Percentiles rank a stretch among this genome's conserved stretches.
Conservation (phyloP, 2,797 vertebrate species). For the Eurystomus glaucurus region DNA sequence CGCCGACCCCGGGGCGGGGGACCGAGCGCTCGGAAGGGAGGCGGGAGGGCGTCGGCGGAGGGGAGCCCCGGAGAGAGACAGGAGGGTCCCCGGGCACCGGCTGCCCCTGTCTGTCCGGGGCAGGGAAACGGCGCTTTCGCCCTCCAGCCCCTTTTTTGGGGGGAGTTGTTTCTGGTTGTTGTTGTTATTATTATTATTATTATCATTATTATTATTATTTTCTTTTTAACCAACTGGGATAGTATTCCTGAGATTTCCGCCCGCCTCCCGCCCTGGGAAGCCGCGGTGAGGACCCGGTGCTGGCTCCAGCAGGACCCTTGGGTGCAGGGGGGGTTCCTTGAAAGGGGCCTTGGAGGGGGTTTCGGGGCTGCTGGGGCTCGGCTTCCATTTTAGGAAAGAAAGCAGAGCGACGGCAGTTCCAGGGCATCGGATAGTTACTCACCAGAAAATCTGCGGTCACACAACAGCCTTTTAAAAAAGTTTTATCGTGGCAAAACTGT, state of each 20-base stretch:
- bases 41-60: rapidly evolving
- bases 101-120: rapidly evolving
- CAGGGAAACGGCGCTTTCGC: not conserved
- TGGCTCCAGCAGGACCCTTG: rapidly evolving
- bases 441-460: not conserved
- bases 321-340: rapidly evolving
- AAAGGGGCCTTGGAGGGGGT: not conserved
- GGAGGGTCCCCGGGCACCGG: rapidly evolving
- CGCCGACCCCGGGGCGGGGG: not conserved
- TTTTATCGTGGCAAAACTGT: not conserved
- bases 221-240: not conserved
- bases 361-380: not conserved
- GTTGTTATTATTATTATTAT: not conserved
- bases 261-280: rapidly evolving
- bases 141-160: not conserved
- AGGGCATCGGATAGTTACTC: not conserved
- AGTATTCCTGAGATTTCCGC: not conserved
- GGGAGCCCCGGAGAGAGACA: no score
- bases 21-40: not conserved
- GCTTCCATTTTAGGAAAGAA: constrained; percentile 71
- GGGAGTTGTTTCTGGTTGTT: not conserved
- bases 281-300: rapidly evolving
- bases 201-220: not conserved
- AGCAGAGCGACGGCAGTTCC: not conserved
- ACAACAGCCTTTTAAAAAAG: no score